phyloP scores from a whole-genome alignment of 2,888 invertebrate species.

The Conus canariensis region DNA sequence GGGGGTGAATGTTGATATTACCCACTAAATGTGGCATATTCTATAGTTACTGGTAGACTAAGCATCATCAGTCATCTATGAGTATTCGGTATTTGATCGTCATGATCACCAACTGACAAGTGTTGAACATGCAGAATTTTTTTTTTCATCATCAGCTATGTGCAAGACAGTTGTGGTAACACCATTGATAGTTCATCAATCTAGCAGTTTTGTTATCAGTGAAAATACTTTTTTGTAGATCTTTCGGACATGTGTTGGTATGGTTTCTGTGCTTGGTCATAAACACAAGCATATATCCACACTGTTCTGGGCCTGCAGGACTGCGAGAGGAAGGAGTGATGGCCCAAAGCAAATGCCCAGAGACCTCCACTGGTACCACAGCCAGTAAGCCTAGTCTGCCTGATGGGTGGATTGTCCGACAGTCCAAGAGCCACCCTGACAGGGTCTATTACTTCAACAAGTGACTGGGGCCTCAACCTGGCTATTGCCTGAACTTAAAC shows the following conservation, averaged over 20 bases:
- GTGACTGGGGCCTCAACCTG: slow-evolving; percentile 65
- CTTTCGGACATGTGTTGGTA: too few relatives aligned
- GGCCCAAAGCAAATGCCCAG: neutral
- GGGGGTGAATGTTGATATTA: too few relatives aligned
- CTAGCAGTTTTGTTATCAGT: too few relatives aligned
- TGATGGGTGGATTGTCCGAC: slow-evolving; percentile 63
- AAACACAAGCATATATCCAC: too few relatives aligned
- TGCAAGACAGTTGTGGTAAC: too few relatives aligned
- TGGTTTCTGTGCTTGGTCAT: too few relatives aligned
- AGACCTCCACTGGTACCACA: too few relatives aligned
- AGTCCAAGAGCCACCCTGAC: slow-evolving; percentile 61
- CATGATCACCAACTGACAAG: neutral
- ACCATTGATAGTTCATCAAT: too few relatives aligned
- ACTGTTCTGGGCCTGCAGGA: neutral
- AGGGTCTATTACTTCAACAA: slow-evolving; percentile 66
- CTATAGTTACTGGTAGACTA: too few relatives aligned
- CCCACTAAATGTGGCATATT: too few relatives aligned
- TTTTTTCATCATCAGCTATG: too few relatives aligned
- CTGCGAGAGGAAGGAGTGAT: neutral
- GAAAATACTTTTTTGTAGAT: too few relatives aligned
- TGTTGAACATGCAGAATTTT: neutral
- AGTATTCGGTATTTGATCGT: neutral
- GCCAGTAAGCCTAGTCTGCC: slow-evolving; percentile 55
- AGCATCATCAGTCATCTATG: neutral
- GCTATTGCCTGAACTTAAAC: slow-evolving; percentile 55